phyloP scores from a whole-genome alignment of 2,113 vertebrate species.

The Tautogolabrus adspersus region DNA sequence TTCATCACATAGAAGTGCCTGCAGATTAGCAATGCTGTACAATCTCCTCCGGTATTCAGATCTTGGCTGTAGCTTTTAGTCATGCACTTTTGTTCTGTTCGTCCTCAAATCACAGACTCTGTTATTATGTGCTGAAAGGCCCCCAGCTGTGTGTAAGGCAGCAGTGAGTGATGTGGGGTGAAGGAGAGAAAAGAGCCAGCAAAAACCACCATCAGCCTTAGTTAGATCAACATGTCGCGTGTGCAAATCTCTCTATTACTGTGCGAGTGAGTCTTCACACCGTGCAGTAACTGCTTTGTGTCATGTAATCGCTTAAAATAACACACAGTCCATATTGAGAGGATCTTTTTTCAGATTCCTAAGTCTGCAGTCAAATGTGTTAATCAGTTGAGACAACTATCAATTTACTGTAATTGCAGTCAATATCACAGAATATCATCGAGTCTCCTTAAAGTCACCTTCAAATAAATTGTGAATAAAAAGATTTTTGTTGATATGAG shows the following conservation, averaged over 20 bases:
- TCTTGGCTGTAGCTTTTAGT: constrained; percentile 37
- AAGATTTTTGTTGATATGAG: too few species aligned
- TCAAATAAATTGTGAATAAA: too few species aligned
- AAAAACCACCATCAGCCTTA: constrained; percentile 24
- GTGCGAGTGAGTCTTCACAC: neutral
- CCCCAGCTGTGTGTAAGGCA: constrained; percentile 19
- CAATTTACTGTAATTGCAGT: too few species aligned
- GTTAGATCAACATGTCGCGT: neutral
- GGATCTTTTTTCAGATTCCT: neutral
- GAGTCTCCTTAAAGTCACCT: too few species aligned
- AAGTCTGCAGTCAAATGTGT: neutral
- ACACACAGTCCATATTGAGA: neutral
- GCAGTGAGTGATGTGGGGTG: constrained; percentile 14
- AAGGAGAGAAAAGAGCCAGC: constrained; percentile 5
- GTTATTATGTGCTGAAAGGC: constrained; percentile 10
- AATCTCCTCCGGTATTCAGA: constrained; percentile 31
- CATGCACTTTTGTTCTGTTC: constrained; percentile 2
- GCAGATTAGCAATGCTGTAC: constrained; percentile 6
- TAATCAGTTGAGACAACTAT: neutral
- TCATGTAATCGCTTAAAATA: neutral
- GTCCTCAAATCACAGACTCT: constrained; percentile 33
- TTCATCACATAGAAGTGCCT: constrained; percentile 55
- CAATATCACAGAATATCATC: too few species aligned
- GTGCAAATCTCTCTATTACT: constrained; percentile 18
- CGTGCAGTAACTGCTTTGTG: neutral